Percentiles rank a stretch among this genome's conserved stretches.
These are phyloP conservation scores for Mixornis gularis DNA, from an alignment of 2,113 vertebrate species.

Conservation along the genomic window DNA sequence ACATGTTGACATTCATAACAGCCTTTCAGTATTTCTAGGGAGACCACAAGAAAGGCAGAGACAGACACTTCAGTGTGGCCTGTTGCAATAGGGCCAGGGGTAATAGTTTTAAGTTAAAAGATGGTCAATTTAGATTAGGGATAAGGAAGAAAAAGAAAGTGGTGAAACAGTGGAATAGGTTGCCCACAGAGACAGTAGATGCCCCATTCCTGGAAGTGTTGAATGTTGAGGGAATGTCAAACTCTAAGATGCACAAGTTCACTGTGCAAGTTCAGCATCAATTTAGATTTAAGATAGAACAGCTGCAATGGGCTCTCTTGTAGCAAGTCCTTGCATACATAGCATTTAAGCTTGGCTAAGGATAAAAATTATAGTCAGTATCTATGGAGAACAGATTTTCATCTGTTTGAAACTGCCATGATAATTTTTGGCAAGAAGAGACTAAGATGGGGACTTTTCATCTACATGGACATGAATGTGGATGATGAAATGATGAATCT, in stretches of 20 bases:
- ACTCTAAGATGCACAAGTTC: neutral
- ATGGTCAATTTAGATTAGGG: neutral
- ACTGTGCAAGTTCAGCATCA: neutral
- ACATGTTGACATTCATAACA: neutral
- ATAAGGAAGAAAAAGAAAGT: neutral
- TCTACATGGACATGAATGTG: fast-evolving
- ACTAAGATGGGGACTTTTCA: neutral
- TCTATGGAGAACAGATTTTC: neutral
- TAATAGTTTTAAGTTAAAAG: neutral
- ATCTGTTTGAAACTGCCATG: neutral
- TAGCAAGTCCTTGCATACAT: neutral
- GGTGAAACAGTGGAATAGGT: neutral
- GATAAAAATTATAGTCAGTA: neutral
- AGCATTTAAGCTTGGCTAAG: neutral
- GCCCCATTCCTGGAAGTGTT: neutral
- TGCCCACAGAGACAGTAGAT: neutral
- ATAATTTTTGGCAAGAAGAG: neutral
- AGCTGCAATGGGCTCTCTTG: neutral
- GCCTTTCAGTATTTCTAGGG: neutral
- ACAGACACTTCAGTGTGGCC: neutral
- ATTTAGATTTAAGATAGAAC: neutral
- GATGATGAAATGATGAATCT: neutral
- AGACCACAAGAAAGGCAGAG: neutral
- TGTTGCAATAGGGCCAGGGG: neutral
- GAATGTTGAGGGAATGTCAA: neutral